A percentile compares a stretch with the other conserved stretches of the same genome.
These are phyloP conservation scores for Aphodius granarius DNA, from an alignment of 2,888 invertebrate species.

Conservation along the genomic window DNA sequence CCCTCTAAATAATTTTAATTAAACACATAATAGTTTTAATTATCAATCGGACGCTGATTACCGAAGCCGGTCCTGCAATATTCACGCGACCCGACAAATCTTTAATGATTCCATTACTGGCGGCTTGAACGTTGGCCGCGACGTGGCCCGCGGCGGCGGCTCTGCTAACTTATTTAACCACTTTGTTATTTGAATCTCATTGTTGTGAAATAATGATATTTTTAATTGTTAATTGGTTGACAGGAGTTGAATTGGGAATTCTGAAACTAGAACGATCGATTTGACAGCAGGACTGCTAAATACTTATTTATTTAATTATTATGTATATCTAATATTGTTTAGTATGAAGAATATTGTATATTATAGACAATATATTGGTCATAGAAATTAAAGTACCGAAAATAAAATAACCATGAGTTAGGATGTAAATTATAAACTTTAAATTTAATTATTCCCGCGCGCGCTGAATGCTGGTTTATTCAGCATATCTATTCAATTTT, in stretches of 20 bases:
- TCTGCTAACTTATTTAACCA: slow-evolving; percentile 48
- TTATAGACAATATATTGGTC: no score
- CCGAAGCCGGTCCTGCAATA: slow-evolving; percentile 31
- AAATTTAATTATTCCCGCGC: not conserved
- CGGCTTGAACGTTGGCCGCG: slow-evolving; percentile 31
- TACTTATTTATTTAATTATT: no score
- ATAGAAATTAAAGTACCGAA: no score
- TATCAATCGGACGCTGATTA: slow-evolving; percentile 32
- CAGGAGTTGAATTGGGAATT: not conserved
- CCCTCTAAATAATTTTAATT: slow-evolving; percentile 33
- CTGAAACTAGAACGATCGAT: no score
- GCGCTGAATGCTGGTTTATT: slow-evolving; percentile 1
- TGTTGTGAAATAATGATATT: slow-evolving; percentile 38
- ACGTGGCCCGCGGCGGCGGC: slow-evolving; percentile 32
- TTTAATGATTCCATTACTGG: slow-evolving; percentile 50
- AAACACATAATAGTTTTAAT: slow-evolving; percentile 38
- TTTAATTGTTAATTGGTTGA: slow-evolving; percentile 35
- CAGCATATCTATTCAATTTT: slow-evolving; percentile 11
- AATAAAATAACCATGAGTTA: no score
- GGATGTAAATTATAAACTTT: not conserved
- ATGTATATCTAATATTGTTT: no score
- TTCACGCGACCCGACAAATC: slow-evolving; percentile 40
- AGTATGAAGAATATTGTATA: no score
- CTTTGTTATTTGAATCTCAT: slow-evolving; percentile 44
- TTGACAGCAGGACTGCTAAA: no score